Percentiles rank a stretch among this genome's conserved stretches.
These are phyloP conservation scores for Ataeniobius toweri DNA, from an alignment of 2,797 vertebrate species.

Conservation along the genomic window DNA sequence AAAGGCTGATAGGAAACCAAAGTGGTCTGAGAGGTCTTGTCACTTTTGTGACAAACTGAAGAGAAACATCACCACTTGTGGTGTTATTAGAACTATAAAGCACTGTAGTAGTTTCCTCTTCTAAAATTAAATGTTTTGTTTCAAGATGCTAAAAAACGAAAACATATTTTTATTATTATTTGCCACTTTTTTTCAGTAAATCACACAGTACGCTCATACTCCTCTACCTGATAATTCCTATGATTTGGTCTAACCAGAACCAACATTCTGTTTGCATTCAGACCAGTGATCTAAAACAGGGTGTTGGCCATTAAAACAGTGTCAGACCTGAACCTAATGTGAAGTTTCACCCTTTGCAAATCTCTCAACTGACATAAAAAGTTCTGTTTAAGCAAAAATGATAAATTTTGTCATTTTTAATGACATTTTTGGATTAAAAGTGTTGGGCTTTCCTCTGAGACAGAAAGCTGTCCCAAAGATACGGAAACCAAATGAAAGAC, in stretches of 20 bases:
- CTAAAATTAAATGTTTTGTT: neutral
- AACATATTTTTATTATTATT: neutral
- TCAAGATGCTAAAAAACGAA: neutral
- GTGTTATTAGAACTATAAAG: neutral
- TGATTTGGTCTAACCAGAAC: neutral
- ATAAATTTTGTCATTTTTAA: neutral
- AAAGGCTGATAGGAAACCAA: constrained; percentile 4
- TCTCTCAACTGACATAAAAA: too few species aligned
- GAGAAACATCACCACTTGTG: neutral
- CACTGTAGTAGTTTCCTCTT: neutral
- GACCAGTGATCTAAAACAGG: neutral
- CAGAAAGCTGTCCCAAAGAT: neutral
- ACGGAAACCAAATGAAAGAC: neutral
- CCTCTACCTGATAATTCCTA: neutral
- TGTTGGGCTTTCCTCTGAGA: neutral
- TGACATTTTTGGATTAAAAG: neutral
- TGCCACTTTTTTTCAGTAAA: neutral
- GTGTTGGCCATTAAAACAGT: too few species aligned
- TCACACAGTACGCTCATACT: neutral
- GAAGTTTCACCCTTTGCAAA: neutral
- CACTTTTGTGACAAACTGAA: constrained; percentile 1
- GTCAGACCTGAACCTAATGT: neutral
- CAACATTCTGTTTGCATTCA: neutral
- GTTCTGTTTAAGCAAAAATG: neutral
- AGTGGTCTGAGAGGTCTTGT: constrained; percentile 3